Evolutionary conservation across 2,888 invertebrate genomes (phyloP).

Genomic region (Notodonta ziczac): DNA sequence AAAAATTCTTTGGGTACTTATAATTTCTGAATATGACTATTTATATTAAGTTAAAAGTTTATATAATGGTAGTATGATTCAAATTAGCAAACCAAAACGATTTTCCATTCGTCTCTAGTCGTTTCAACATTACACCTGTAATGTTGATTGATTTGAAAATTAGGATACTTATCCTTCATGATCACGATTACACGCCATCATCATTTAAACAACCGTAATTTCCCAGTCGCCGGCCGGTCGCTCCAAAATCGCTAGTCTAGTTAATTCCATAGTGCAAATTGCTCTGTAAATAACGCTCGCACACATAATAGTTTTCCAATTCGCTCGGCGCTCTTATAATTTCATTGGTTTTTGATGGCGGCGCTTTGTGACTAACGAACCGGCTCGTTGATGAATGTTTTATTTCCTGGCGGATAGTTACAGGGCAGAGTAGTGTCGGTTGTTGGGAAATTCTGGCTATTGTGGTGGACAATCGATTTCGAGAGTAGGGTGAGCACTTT

Average conservation of each 20-base stretch:
- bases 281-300: slow-evolving; percentile 40
- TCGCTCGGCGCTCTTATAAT: slow-evolving; percentile 41
- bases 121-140: too few relatives aligned
- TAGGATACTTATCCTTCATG: not conserved
- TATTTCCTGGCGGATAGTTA: slow-evolving; percentile 25
- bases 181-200: not conserved
- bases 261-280: slow-evolving; percentile 45
- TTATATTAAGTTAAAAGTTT: too few relatives aligned
- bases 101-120: too few relatives aligned
- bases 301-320: slow-evolving; percentile 48
- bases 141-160: too few relatives aligned
- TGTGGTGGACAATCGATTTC: not conserved
- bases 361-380: slow-evolving; percentile 42
- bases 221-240: slow-evolving; percentile 36
- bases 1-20: too few relatives aligned
- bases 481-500: not conserved
- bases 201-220: not conserved
- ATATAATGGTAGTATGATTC: too few relatives aligned
- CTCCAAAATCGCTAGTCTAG: slow-evolving; percentile 34
- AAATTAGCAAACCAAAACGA: too few relatives aligned
- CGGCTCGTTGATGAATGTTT: slow-evolving; percentile 37
- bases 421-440: not conserved
- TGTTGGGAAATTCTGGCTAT: not conserved
- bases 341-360: slow-evolving; percentile 44
- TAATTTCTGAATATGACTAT: too few relatives aligned